phyloP scores from a whole-genome alignment of 2,888 invertebrate species.

The Pediacus dermestoides region DNA sequence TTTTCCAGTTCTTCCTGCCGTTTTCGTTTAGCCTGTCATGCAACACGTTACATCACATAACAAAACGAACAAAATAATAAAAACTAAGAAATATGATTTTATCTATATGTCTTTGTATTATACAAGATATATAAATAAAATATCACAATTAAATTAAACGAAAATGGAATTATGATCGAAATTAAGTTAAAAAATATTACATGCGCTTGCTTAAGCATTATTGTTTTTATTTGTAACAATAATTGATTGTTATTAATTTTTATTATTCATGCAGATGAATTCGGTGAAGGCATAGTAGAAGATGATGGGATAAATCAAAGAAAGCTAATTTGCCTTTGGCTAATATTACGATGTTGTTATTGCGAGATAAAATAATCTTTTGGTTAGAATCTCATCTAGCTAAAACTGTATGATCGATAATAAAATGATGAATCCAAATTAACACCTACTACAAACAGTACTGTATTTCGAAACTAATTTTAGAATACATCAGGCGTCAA shows the following conservation, averaged over 20 bases:
- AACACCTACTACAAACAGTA: too few species aligned
- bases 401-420: too few species aligned
- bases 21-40: constrained; percentile 75
- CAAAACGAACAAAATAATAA: constrained; percentile 21
- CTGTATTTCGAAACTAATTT: too few species aligned
- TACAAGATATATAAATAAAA: not conserved
- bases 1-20: constrained; percentile 83
- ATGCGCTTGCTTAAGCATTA: constrained; percentile 29
- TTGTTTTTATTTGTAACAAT: constrained; percentile 6
- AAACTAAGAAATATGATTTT: constrained; percentile 4
- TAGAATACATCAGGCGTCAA: too few species aligned
- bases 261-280: constrained; percentile 15
- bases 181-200: constrained; percentile 17
- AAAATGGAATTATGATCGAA: too few species aligned
- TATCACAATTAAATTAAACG: too few species aligned
- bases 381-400: too few species aligned
- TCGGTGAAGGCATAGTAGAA: constrained; percentile 29
- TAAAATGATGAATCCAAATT: too few species aligned
- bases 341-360: too few species aligned
- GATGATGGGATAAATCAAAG: too few species aligned
- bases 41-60: constrained; percentile 53
- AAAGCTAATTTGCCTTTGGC: too few species aligned
- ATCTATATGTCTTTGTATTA: constrained; percentile 3
- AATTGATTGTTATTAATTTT: not conserved
- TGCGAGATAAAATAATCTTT: too few species aligned